These are phyloP conservation scores for Oscheius sp. DNA, from an alignment of 2,888 invertebrate genomes.

Conservation along the genomic window DNA sequence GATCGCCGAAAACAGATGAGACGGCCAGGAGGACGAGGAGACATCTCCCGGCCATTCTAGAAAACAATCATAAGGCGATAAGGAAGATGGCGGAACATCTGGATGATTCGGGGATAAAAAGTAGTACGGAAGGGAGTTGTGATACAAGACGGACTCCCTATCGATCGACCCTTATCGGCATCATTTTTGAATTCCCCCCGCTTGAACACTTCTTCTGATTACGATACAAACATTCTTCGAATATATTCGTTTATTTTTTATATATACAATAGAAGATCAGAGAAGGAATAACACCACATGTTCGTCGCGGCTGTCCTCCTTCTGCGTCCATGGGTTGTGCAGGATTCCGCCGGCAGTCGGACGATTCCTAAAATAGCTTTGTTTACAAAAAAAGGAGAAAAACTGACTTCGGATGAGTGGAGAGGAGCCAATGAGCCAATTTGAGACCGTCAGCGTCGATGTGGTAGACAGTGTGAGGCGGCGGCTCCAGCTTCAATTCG, in stretches of 20 bases:
- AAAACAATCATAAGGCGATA: too few relatives aligned
- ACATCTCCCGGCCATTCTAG: neutral
- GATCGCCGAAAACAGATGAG: neutral
- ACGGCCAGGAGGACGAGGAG: conserved; percentile 3
- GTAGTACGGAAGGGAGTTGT: neutral
- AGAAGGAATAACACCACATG: neutral
- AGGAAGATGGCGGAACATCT: too few relatives aligned
- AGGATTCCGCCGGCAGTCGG: conserved; percentile 1
- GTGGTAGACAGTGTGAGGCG: neutral
- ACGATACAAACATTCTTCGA: neutral
- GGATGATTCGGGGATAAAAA: too few relatives aligned
- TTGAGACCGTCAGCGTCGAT: neutral
- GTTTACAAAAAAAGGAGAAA: too few relatives aligned
- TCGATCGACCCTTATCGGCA: conserved; percentile 18
- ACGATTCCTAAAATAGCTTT: too few relatives aligned
- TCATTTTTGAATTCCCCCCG: conserved; percentile 12
- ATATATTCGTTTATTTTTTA: too few relatives aligned
- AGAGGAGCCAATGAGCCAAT: neutral
- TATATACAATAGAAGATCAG: neutral
- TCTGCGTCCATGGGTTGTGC: neutral
- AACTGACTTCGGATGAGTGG: conserved; percentile 4
- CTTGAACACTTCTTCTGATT: neutral
- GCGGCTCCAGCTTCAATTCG: neutral
- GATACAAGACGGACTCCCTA: conserved; percentile 5
- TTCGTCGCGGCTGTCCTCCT: neutral